phyloP scores from a whole-genome alignment of 2,113 vertebrate genomes.

The Chlamydotis undulata region DNA sequence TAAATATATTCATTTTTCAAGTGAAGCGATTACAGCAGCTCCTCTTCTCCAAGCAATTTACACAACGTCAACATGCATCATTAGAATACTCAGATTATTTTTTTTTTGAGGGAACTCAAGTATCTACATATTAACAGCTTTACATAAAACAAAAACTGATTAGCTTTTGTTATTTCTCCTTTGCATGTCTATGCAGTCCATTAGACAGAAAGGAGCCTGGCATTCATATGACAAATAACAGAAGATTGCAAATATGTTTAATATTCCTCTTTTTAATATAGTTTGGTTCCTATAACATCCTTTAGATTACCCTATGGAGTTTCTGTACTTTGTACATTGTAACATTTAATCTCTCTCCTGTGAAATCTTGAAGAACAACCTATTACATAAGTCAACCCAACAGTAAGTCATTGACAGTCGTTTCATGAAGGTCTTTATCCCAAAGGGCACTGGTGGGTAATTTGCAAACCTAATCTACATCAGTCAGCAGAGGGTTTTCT shows the following conservation, averaged over 20 bases:
- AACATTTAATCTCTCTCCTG: constrained; percentile 29
- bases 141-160: constrained; percentile 54
- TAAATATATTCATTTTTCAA: constrained; percentile 9
- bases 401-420: not conserved
- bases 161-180: constrained; percentile 37
- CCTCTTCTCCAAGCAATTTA: not conserved
- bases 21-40: constrained; percentile 12
- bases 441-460: not conserved
- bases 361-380: not conserved
- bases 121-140: constrained; percentile 33
- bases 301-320: not conserved
- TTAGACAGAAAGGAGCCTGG: not conserved
- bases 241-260: constrained; percentile 20
- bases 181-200: not conserved
- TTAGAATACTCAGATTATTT: not conserved
- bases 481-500: not conserved
- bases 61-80: not conserved
- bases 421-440: not conserved
- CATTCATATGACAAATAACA: constrained; percentile 5
- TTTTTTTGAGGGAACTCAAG: not conserved
- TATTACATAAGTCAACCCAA: not conserved
- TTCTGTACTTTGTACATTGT: constrained; percentile 17
- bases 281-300: not conserved
- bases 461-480: not conserved
- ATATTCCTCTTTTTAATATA: constrained; percentile 1